A percentile compares a stretch with the other conserved stretches of the same genome.
Conservation (phyloP, 2,888 invertebrate species). For the Hartigia nigra region DNA sequence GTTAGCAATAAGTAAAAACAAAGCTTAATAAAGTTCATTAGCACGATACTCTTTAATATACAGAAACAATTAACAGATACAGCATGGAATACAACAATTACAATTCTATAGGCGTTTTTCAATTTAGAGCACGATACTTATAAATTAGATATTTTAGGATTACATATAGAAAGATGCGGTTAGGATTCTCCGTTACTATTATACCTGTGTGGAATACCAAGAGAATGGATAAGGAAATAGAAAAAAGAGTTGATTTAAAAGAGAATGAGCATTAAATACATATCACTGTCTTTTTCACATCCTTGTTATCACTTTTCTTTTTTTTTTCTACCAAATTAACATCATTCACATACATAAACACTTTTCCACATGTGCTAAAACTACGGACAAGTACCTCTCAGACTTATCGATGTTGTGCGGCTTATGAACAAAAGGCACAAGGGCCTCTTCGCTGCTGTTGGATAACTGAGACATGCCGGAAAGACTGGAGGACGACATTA, state of each 20-base stretch:
- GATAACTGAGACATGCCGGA: constrained; percentile 64
- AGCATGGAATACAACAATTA: background rate
- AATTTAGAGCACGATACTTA: background rate
- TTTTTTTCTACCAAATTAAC: background rate
- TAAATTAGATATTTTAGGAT: background rate
- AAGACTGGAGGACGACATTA: constrained; percentile 63
- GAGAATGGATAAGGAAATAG: background rate
- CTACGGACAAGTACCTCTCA: constrained; percentile 45
- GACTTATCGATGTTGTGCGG: constrained; percentile 52
- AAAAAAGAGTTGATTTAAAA: background rate
- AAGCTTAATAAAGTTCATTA: background rate
- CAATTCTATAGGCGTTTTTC: background rate
- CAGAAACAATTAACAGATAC: background rate
- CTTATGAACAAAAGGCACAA: constrained; percentile 60
- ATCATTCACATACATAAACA: background rate
- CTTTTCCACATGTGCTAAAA: background rate
- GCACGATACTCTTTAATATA: background rate
- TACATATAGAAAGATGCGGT: too few species aligned
- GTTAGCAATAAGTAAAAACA: background rate
- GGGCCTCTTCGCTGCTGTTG: constrained; percentile 62
- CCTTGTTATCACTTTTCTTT: background rate
- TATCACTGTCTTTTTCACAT: background rate
- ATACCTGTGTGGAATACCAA: background rate
- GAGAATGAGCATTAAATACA: background rate
- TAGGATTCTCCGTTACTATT: too few species aligned